Percentiles rank a stretch among this genome's conserved stretches.
phyloP scores from a whole-genome alignment of 2,888 invertebrate genomes.

The Augochlorella aurata region DNA sequence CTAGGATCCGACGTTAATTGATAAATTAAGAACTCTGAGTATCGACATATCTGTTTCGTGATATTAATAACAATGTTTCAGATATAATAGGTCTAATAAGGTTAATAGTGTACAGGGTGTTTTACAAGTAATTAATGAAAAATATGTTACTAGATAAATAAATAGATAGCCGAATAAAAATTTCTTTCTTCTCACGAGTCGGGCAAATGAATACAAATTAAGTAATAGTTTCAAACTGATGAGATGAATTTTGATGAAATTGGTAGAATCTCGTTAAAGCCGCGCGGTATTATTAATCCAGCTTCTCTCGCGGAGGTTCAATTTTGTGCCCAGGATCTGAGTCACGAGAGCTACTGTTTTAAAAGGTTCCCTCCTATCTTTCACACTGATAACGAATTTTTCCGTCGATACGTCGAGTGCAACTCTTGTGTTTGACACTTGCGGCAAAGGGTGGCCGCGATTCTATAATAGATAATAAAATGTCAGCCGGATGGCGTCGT shows the following conservation, averaged over 20 bases:
- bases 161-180: too few species aligned
- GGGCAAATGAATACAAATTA: too few species aligned
- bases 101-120: background rate
- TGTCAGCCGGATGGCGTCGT: conserved; percentile 2
- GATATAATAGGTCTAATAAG: background rate
- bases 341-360: background rate
- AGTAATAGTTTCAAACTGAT: background rate
- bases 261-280: background rate
- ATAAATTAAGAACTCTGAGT: background rate
- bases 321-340: background rate
- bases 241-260: background rate
- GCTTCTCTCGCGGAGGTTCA: background rate
- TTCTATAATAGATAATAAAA: background rate
- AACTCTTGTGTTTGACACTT: conserved; percentile 2
- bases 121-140: too few species aligned
- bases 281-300: background rate
- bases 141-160: too few species aligned
- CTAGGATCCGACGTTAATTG: conserved; percentile 12
- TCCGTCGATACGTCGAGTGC: conserved; percentile 1
- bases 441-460: conserved; percentile 5
- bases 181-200: too few species aligned
- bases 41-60: conserved; percentile 3
- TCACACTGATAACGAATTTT: conserved; percentile 3
- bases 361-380: background rate
- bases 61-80: background rate